phyloP scores from a whole-genome alignment of 2,797 vertebrate species.

The Glossophaga mutica region DNA sequence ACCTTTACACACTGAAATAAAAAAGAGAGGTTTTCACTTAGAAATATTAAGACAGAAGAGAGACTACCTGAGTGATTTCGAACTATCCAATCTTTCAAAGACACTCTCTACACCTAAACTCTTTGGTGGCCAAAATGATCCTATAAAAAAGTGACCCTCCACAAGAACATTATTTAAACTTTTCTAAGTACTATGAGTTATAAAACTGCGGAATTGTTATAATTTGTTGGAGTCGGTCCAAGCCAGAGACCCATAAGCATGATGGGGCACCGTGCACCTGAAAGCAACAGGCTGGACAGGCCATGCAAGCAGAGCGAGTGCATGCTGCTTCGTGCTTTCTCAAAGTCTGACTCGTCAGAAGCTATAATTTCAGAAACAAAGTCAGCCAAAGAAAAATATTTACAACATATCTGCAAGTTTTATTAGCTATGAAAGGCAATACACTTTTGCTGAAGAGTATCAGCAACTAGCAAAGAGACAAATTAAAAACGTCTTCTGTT shows the following conservation, averaged over 20 bases:
- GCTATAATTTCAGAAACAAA: neutral
- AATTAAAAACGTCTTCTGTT: neutral
- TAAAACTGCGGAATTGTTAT: neutral
- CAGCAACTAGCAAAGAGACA: neutral
- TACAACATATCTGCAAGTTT: neutral
- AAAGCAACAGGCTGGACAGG: neutral
- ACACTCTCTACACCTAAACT: neutral
- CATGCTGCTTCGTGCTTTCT: neutral
- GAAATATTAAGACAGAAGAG: neutral
- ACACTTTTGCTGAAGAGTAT: neutral
- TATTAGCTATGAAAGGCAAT: neutral
- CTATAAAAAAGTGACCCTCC: neutral
- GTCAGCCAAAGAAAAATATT: neutral
- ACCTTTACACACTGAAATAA: constrained; percentile 96
- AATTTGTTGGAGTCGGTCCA: neutral
- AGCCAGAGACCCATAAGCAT: neutral
- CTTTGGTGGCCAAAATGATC: neutral
- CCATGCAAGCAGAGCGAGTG: neutral
- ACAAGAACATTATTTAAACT: neutral
- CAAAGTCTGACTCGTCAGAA: neutral
- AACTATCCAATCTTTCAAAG: neutral
- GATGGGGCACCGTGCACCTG: neutral
- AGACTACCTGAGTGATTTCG: neutral
- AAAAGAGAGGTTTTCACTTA: constrained; percentile 65
- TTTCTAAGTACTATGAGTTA: too few species aligned